Conservation (phyloP, 2,113 vertebrate species). For the Uropsilus gracilis region DNA sequence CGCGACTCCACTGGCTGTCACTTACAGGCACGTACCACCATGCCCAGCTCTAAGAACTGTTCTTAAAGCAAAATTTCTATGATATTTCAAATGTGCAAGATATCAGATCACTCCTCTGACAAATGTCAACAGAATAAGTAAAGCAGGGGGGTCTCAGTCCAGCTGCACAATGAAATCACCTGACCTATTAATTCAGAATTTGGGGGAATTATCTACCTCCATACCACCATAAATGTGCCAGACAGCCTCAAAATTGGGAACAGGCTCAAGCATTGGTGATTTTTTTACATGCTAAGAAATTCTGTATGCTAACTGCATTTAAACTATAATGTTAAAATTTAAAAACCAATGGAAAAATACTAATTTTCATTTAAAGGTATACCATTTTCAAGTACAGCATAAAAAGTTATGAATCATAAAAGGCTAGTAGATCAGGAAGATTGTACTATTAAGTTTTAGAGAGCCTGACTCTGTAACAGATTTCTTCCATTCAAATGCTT, state of each 20-base stretch:
- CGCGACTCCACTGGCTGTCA: too few species aligned
- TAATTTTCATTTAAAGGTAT: neutral
- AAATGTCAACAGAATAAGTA: neutral
- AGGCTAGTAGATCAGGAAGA: too few species aligned
- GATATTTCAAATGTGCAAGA: slow-evolving; percentile 11
- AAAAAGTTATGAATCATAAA: neutral
- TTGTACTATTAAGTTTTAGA: too few species aligned
- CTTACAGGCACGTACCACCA: too few species aligned
- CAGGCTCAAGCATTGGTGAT: neutral
- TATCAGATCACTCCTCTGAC: neutral
- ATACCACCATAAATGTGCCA: too few species aligned
- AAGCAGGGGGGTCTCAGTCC: neutral
- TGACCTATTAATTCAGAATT: neutral
- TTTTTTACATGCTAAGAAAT: slow-evolving; percentile 8
- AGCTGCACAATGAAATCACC: neutral
- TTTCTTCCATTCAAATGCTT: slow-evolving; percentile 13
- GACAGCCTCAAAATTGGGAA: too few species aligned
- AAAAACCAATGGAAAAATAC: neutral
- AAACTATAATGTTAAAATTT: neutral
- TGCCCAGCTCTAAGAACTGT: too few species aligned
- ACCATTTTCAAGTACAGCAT: neutral
- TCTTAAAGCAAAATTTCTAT: slow-evolving; percentile 3
- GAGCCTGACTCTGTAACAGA: too few species aligned
- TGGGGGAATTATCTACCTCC: too few species aligned
- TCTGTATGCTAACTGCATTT: neutral